Percentiles rank a stretch among this genome's conserved stretches.
These are phyloP conservation scores for Quadroppia sp. DNA, from an alignment of 2,888 invertebrate species.

Conservation along the genomic window DNA sequence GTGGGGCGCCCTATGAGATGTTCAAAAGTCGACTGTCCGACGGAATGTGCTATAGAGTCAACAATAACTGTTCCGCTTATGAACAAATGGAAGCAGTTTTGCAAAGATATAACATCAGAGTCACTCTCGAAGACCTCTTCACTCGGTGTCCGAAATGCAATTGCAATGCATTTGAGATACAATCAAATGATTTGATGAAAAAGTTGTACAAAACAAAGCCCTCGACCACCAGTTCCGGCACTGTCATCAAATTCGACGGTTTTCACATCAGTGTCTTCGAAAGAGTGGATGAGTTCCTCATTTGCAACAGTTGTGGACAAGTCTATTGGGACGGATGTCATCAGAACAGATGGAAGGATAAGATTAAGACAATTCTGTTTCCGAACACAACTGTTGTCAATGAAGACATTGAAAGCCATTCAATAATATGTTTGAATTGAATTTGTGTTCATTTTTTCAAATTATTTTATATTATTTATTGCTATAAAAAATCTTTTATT, in stretches of 20 bases:
- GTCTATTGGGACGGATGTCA: slow-evolving; percentile 66
- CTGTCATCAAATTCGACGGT: slow-evolving; percentile 54
- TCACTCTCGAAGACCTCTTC: slow-evolving; percentile 64
- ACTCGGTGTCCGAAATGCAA: slow-evolving; percentile 61
- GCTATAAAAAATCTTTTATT: no score
- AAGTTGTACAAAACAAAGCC: slow-evolving; percentile 34
- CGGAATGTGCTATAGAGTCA: slow-evolving; percentile 62
- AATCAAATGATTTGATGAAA: background rate
- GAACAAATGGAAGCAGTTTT: slow-evolving; percentile 67
- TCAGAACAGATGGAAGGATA: slow-evolving; percentile 43
- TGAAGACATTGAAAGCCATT: background rate
- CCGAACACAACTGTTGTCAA: background rate
- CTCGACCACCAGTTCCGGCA: slow-evolving; percentile 43
- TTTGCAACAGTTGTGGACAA: slow-evolving; percentile 70
- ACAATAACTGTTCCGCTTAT: slow-evolving; percentile 56
- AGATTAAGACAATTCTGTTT: slow-evolving; percentile 31
- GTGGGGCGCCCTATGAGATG: slow-evolving; percentile 54
- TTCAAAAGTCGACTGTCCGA: slow-evolving; percentile 57
- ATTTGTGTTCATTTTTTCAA: no score
- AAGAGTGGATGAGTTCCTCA: slow-evolving; percentile 60
- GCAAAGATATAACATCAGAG: slow-evolving; percentile 62
- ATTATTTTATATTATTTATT: no score
- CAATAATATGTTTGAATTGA: background rate
- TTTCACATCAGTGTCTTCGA: slow-evolving; percentile 56
- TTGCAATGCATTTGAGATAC: background rate